phyloP scores from a whole-genome alignment of 2,797 vertebrate genomes.

The Chaetophractus vellerosus region DNA sequence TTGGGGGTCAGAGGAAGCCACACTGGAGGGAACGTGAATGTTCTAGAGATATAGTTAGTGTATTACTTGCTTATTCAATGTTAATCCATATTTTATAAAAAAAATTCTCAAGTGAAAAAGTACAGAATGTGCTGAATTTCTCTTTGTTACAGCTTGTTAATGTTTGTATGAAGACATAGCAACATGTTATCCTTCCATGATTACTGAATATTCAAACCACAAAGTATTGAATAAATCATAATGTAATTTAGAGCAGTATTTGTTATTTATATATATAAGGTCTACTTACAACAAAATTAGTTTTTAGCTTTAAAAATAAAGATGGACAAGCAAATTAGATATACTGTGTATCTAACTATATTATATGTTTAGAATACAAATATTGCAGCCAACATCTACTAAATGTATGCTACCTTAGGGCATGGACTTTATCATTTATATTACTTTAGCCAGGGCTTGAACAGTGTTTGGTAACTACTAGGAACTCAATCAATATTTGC shows the following conservation, averaged over 20 bases:
- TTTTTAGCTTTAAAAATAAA: constrained; percentile 33
- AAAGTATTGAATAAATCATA: constrained; percentile 5
- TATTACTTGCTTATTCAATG: not conserved
- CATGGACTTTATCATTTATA: not conserved
- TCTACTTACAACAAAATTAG: constrained; percentile 4
- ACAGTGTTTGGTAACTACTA: not conserved
- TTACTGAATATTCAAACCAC: not conserved
- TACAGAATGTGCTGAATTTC: not conserved
- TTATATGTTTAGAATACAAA: not conserved
- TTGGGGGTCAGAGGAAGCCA: not conserved
- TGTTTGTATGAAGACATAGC: constrained; percentile 36
- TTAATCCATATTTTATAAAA: constrained; percentile 10
- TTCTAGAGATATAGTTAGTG: not conserved
- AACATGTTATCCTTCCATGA: constrained; percentile 17
- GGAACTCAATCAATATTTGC: not conserved
- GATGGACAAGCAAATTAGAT: not conserved
- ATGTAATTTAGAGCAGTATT: constrained; percentile 30
- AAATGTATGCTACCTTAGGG: not conserved
- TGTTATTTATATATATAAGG: not conserved
- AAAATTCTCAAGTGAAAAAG: constrained; percentile 37
- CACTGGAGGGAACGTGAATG: not conserved
- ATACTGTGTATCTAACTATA: not conserved
- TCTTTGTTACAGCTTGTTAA: constrained; percentile 4
- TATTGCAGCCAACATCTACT: not conserved
- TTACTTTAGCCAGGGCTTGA: not conserved